Conservation (phyloP, 2,888 invertebrate species). For the Blastobasis adustella region DNA sequence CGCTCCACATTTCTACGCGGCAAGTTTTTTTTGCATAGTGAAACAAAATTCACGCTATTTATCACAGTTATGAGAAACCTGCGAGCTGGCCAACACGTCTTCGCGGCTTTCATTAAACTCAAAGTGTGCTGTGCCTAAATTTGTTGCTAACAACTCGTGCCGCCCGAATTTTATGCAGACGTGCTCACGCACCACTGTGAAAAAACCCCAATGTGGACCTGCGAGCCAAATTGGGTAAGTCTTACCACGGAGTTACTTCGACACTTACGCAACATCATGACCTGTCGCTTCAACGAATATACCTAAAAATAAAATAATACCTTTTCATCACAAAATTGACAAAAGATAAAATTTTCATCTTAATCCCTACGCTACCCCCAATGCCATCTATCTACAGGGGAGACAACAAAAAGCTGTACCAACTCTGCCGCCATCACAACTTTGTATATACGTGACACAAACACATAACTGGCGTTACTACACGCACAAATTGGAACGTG, state of each 20-base stretch:
- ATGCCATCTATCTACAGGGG: conserved; percentile 61
- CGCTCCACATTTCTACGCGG: conserved; percentile 66
- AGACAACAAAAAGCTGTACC: conserved; percentile 48
- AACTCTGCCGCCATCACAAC: conserved; percentile 27
- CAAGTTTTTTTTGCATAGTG: conserved; percentile 57
- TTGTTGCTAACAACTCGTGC: conserved; percentile 42
- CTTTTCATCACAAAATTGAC: no score
- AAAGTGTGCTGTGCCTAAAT: conserved; percentile 54
- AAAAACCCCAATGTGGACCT: conserved; percentile 28
- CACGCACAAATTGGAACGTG: conserved; percentile 52
- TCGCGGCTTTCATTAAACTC: conserved; percentile 58
- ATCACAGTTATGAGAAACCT: conserved; percentile 71
- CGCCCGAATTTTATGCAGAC: conserved; percentile 43
- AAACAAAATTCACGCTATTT: conserved; percentile 54
- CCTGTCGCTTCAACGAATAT: no score
- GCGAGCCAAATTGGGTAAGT: conserved; percentile 47
- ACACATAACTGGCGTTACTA: conserved; percentile 49
- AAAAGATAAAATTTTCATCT: no score
- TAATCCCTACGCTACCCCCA: conserved; percentile 36
- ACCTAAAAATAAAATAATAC: not conserved
- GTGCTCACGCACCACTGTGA: conserved; percentile 42
- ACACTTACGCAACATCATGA: not conserved
- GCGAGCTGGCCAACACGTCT: conserved; percentile 67
- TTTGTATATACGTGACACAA: conserved; percentile 54
- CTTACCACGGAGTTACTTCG: conserved; percentile 12